These are phyloP conservation scores for Lithophane ornitopus DNA, from an alignment of 2,888 invertebrate species.

Conservation along the genomic window DNA sequence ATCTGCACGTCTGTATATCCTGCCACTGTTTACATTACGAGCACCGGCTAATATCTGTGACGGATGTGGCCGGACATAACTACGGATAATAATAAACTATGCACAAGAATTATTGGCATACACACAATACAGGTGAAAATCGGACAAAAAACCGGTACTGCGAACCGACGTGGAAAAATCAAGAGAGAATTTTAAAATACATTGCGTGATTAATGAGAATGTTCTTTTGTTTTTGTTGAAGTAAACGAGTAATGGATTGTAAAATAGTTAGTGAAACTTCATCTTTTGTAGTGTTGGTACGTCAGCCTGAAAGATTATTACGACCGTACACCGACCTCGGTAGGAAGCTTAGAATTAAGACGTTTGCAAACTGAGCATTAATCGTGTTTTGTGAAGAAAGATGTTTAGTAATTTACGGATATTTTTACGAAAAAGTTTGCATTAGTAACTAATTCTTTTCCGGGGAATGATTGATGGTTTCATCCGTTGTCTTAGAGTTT, in stretches of 20 bases:
- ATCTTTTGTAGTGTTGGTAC: constrained; percentile 13
- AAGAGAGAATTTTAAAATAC: constrained; percentile 12
- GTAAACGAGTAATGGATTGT: constrained; percentile 45
- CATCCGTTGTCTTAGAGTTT: constrained; percentile 22
- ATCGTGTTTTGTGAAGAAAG: constrained; percentile 13
- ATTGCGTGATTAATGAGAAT: constrained; percentile 27
- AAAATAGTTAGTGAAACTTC: constrained; percentile 8
- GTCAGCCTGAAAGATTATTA: constrained; percentile 51
- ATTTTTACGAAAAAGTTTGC: constrained; percentile 34
- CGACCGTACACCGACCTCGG: constrained; percentile 50
- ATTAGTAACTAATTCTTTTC: constrained; percentile 37
- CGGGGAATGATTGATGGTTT: constrained; percentile 31
- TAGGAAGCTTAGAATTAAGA: constrained; percentile 44
- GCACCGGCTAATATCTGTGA: constrained; percentile 41
- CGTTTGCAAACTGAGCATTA: constrained; percentile 37
- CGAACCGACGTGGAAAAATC: not conserved
- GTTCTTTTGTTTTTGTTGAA: constrained; percentile 12
- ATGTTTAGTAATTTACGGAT: constrained; percentile 26
- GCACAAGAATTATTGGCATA: constrained; percentile 46
- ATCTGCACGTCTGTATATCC: constrained; percentile 48
- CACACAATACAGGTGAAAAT: constrained; percentile 54
- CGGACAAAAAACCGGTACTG: constrained; percentile 9
- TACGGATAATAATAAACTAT: constrained; percentile 49
- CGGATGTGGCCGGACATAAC: constrained; percentile 58
- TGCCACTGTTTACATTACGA: constrained; percentile 51